These are phyloP conservation scores for Tridacna crocea DNA, from an alignment of 2,888 invertebrate genomes.

Conservation along the genomic window DNA sequence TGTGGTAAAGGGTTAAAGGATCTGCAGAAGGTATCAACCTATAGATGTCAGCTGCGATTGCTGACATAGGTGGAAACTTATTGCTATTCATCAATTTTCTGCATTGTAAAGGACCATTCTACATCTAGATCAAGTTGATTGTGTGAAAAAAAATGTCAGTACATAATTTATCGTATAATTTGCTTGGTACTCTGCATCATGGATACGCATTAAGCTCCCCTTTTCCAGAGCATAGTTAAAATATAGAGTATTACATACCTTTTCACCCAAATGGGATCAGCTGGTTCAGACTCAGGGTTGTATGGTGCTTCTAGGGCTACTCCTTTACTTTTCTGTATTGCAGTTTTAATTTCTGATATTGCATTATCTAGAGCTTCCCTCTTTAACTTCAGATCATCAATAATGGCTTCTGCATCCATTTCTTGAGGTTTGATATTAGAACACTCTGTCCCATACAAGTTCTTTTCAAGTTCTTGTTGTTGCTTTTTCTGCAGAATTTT, in stretches of 20 bases:
- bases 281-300: conserved; percentile 59
- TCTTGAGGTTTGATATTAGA: conserved; percentile 65
- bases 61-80: background rate
- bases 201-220: too few relatives aligned
- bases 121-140: too few relatives aligned
- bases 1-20: too few relatives aligned
- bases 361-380: conserved; percentile 85
- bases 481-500: conserved; percentile 86
- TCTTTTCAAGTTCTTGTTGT: conserved; percentile 74
- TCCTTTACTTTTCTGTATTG: conserved; percentile 89
- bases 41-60: background rate
- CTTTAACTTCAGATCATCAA: conserved; percentile 79
- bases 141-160: too few relatives aligned
- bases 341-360: conserved; percentile 93
- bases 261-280: conserved; percentile 82
- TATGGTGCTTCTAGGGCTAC: conserved; percentile 73
- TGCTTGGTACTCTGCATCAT: too few relatives aligned
- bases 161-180: too few relatives aligned
- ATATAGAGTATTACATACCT: conserved; percentile 66
- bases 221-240: too few relatives aligned
- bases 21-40: too few relatives aligned
- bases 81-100: too few relatives aligned
- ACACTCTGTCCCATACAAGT: conserved; percentile 61
- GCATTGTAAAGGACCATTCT: too few relatives aligned
- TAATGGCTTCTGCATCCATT: conserved; percentile 79